A percentile compares a stretch with the other conserved stretches of the same genome.
phyloP scores from a whole-genome alignment of 2,113 vertebrate species.

The Rhinichthys klamathensis region DNA sequence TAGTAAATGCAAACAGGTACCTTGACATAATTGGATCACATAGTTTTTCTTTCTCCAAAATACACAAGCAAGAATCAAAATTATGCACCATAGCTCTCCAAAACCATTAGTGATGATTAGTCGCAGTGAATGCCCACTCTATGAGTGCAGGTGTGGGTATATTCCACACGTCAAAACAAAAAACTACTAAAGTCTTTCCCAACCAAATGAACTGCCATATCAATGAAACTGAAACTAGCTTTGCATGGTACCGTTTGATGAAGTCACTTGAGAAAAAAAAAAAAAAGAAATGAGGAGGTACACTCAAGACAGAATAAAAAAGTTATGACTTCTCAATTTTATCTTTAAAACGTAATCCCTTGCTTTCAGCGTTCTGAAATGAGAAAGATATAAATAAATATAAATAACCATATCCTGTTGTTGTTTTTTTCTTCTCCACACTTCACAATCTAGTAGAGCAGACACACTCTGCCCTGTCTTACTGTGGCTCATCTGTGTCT shows the following conservation, averaged over 20 bases:
- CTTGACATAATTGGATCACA: not conserved
- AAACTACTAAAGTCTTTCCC: not conserved
- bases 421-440: not conserved
- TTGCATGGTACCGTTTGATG: not conserved
- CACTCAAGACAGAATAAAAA: not conserved
- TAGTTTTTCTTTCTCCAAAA: not conserved
- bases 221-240: not conserved
- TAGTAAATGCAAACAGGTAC: not conserved
- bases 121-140: not conserved
- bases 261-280: not conserved
- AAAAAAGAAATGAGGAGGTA: not conserved
- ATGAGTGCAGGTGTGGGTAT: not conserved
- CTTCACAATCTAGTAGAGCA: conserved; percentile 27
- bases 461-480: conserved; percentile 61
- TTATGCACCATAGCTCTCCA: not conserved
- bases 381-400: not conserved
- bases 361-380: not conserved
- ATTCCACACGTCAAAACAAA: not conserved
- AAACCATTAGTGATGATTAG: not conserved
- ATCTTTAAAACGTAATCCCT: not conserved
- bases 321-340: not conserved
- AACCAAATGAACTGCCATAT: not conserved
- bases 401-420: not conserved
- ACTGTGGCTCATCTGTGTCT: conserved; percentile 48
- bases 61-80: not conserved